These are phyloP conservation scores for Salmo trutta DNA, from an alignment of 2,797 vertebrate species.

Conservation along the genomic window DNA sequence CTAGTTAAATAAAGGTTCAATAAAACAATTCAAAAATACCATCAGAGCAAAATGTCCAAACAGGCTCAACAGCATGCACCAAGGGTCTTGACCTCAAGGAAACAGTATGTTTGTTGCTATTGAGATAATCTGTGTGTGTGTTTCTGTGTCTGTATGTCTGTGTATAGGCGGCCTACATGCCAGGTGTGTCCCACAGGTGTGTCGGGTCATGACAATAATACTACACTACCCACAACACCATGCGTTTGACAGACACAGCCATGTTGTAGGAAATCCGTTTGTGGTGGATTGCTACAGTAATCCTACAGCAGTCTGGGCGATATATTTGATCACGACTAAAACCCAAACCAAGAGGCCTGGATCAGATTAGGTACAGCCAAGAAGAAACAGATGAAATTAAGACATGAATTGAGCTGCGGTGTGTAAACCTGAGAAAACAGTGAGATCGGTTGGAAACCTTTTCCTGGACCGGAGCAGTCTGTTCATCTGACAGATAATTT, in stretches of 20 bases:
- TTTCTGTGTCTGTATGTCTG: not conserved
- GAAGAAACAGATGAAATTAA: constrained; percentile 45
- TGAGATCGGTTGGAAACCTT: constrained; percentile 39
- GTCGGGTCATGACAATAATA: constrained; percentile 27
- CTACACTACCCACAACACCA: constrained; percentile 75
- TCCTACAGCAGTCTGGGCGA: constrained; percentile 72
- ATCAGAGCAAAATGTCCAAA: not conserved
- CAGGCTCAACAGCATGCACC: not conserved
- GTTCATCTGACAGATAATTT: constrained; percentile 47
- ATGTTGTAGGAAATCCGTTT: constrained; percentile 81
- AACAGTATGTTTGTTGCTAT: too few relatives aligned
- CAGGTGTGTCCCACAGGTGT: not conserved
- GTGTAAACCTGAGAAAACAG: constrained; percentile 41
- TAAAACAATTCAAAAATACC: too few relatives aligned
- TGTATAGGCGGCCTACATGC: too few relatives aligned
- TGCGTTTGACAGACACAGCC: constrained; percentile 52
- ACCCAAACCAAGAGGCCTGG: constrained; percentile 56
- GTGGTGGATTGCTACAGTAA: constrained; percentile 78
- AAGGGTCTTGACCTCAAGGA: too few relatives aligned
- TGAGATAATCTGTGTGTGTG: too few relatives aligned
- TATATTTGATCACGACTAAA: constrained; percentile 66
- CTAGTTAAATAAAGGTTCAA: too few relatives aligned
- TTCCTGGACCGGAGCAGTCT: constrained; percentile 58
- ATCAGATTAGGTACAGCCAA: constrained; percentile 48
- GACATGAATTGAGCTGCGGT: constrained; percentile 56